Conservation (phyloP, 2,113 vertebrate species). For the Mormoops blainvillei region DNA sequence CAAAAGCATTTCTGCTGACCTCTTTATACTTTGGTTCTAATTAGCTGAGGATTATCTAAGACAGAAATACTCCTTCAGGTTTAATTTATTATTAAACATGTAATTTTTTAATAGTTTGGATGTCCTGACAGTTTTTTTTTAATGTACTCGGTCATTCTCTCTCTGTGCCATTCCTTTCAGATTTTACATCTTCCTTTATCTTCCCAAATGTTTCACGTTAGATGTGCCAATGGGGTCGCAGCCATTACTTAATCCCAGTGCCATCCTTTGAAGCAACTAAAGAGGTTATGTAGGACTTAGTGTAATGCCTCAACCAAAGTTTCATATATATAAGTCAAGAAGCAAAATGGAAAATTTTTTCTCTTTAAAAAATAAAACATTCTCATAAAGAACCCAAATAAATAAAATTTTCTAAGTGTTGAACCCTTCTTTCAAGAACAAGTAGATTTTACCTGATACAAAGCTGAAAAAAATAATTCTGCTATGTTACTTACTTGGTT, state of each 20-base stretch:
- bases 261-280: neutral
- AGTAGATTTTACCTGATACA: neutral
- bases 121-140: neutral
- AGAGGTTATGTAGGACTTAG: neutral
- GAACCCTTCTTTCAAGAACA: neutral
- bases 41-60: neutral
- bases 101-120: neutral
- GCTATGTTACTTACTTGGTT: slow-evolving; percentile 85
- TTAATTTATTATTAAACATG: neutral
- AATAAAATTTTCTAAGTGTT: neutral
- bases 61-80: neutral
- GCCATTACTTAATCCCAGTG: neutral
- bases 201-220: neutral
- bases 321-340: neutral
- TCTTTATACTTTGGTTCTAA: neutral
- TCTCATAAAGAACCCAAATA: neutral
- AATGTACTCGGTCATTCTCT: neutral
- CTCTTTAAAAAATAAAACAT: neutral
- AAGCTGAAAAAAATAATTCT: neutral
- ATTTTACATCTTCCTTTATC: neutral
- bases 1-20: neutral
- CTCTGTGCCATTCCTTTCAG: neutral
- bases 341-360: neutral
- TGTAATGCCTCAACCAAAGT: neutral
- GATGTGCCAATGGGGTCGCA: neutral